A percentile compares a stretch with the other conserved stretches of the same genome.
These are phyloP conservation scores for Rhingia rostrata DNA, from an alignment of 2,888 invertebrate genomes.

Conservation along the genomic window DNA sequence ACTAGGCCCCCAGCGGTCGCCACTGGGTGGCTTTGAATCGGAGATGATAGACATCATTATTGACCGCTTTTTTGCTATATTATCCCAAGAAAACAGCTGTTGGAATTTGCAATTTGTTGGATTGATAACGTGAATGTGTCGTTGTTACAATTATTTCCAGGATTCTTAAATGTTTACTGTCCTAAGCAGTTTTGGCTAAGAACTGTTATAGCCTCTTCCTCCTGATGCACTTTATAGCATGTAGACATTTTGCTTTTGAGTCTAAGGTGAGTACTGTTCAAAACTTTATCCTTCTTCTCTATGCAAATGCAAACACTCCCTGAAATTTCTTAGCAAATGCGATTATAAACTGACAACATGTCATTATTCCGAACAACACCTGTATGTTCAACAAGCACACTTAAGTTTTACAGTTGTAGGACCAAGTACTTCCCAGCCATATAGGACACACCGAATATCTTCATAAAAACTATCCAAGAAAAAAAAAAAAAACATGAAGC, in stretches of 20 bases:
- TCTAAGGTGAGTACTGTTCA: background rate
- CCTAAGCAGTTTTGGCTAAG: too few species aligned
- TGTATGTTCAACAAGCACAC: constrained; percentile 35
- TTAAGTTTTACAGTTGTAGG: constrained; percentile 40
- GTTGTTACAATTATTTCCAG: too few species aligned
- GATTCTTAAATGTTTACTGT: too few species aligned
- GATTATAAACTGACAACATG: constrained; percentile 37
- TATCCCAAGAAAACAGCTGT: too few species aligned
- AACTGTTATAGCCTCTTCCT: too few species aligned
- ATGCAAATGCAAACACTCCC: constrained; percentile 7
- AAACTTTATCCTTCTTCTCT: background rate
- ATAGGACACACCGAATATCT: constrained; percentile 10
- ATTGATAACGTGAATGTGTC: too few species aligned
- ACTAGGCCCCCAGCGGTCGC: too few species aligned
- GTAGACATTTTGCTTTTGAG: background rate
- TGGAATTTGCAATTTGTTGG: too few species aligned
- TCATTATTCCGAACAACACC: constrained; percentile 38
- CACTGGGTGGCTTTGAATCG: too few species aligned
- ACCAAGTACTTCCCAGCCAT: background rate
- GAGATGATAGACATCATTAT: too few species aligned
- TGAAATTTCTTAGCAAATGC: constrained; percentile 13
- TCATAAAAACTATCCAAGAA: background rate
- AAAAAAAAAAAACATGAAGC: constrained; percentile 5
- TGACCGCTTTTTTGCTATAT: too few species aligned
- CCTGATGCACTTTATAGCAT: too few species aligned